Evolutionary conservation across 2,113 vertebrate genomes (phyloP).

Genomic region (Struthio camelus): DNA sequence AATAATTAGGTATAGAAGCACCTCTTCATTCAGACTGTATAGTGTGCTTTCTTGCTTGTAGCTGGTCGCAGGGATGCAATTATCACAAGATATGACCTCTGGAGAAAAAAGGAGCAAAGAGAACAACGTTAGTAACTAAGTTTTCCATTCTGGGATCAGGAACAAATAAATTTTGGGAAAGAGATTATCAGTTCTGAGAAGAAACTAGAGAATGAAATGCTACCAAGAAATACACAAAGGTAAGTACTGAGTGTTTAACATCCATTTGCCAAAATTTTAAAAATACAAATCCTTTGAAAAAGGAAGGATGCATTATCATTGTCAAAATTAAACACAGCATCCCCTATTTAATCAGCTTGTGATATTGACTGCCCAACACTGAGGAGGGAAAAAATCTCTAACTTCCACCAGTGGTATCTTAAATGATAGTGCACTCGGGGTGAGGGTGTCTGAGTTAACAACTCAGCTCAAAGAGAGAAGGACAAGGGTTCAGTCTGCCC

Average conservation of each 20-base stretch:
- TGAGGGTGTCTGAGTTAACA: not conserved
- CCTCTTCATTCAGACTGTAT: not conserved
- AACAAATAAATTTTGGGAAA: not conserved
- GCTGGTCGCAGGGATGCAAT: not conserved
- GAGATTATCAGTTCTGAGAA: not conserved
- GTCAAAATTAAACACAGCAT: not conserved
- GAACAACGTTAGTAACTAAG: not conserved
- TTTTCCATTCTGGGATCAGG: not conserved
- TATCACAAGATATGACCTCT: not conserved
- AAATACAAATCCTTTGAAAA: not conserved
- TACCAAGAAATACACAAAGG: not conserved
- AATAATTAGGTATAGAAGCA: not conserved
- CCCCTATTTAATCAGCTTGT: not conserved
- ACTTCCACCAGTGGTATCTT: not conserved
- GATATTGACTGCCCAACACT: not conserved
- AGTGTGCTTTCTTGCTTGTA: not conserved
- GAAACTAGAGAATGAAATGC: not conserved
- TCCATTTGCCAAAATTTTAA: not conserved
- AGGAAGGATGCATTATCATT: not conserved
- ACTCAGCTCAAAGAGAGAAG: not conserved
- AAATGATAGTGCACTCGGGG: too few species aligned
- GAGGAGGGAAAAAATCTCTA: not conserved
- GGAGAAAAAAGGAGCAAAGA: not conserved
- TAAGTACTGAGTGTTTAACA: not conserved
- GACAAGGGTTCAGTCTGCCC: not conserved